phyloP scores from a whole-genome alignment of 2,888 invertebrate species.

The Polia nebulosa region DNA sequence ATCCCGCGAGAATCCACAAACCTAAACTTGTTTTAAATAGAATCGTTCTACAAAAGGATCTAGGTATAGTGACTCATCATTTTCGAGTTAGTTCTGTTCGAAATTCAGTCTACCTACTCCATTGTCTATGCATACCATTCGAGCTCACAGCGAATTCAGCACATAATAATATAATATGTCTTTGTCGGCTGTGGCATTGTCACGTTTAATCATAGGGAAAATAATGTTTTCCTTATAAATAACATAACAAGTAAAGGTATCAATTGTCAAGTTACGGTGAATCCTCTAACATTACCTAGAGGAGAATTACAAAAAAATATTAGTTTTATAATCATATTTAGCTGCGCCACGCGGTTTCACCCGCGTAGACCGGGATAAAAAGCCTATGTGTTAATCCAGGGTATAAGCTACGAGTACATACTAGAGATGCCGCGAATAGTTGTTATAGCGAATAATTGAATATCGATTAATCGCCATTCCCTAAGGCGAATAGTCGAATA shows the following conservation, averaged over 20 bases:
- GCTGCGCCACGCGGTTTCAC: too few species aligned
- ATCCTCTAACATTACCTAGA: slow-evolving; percentile 10
- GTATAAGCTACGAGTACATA: too few species aligned
- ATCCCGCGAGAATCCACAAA: not conserved
- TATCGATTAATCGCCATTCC: too few species aligned
- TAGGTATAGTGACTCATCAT: slow-evolving; percentile 5
- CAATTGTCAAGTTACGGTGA: not conserved
- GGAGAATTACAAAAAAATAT: not conserved
- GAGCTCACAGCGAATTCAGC: not conserved
- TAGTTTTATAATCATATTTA: not conserved
- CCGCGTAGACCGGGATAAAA: too few species aligned
- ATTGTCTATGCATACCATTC: slow-evolving; percentile 21
- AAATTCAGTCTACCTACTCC: slow-evolving; percentile 14
- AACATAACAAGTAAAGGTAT: slow-evolving; percentile 22
- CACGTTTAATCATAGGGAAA: slow-evolving; percentile 35
- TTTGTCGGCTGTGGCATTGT: slow-evolving; percentile 28
- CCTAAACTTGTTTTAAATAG: not conserved
- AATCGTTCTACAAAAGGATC: too few species aligned
- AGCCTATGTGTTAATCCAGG: too few species aligned
- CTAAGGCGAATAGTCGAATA: too few species aligned
- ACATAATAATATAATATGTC: slow-evolving; percentile 14
- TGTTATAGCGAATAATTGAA: too few species aligned
- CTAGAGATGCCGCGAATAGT: too few species aligned
- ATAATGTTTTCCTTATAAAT: slow-evolving; percentile 39
- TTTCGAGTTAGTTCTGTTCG: slow-evolving; percentile 12